These are phyloP conservation scores for Oscheius sp. DNA, from an alignment of 2,888 invertebrate genomes.

Conservation along the genomic window DNA sequence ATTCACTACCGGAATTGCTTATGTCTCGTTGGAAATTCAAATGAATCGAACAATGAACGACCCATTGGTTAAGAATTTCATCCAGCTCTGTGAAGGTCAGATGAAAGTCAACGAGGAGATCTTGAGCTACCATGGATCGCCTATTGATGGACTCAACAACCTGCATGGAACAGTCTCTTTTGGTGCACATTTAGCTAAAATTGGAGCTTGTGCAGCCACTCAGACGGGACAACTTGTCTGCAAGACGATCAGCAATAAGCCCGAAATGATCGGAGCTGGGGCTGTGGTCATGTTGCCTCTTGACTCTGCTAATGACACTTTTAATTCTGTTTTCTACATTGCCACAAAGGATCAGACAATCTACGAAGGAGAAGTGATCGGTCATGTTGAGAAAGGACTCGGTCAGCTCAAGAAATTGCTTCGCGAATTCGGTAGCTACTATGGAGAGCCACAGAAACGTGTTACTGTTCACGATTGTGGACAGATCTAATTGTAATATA, in stretches of 20 bases:
- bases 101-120: background rate
- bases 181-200: background rate
- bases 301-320: background rate
- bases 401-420: background rate
- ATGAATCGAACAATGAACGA: background rate
- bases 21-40: background rate
- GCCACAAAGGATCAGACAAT: conserved; percentile 6
- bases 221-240: background rate
- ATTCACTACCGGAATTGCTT: background rate
- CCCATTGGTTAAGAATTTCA: conserved; percentile 16
- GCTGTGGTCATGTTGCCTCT: conserved; percentile 9
- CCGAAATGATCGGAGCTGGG: background rate
- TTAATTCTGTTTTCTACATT: conserved; percentile 13
- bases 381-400: conserved; percentile 3
- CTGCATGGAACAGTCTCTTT: background rate
- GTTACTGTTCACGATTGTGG: conserved; percentile 6
- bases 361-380: conserved; percentile 26
- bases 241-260: background rate
- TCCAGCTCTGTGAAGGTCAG: background rate
- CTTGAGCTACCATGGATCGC: background rate
- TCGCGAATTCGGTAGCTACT: background rate
- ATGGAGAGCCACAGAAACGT: background rate
- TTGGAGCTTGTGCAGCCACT: background rate
- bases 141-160: background rate
- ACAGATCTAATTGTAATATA: conserved; percentile 16